Evolutionary conservation across 2,797 vertebrate genomes (phyloP).

Genomic region (Galago senegalensis): DNA sequence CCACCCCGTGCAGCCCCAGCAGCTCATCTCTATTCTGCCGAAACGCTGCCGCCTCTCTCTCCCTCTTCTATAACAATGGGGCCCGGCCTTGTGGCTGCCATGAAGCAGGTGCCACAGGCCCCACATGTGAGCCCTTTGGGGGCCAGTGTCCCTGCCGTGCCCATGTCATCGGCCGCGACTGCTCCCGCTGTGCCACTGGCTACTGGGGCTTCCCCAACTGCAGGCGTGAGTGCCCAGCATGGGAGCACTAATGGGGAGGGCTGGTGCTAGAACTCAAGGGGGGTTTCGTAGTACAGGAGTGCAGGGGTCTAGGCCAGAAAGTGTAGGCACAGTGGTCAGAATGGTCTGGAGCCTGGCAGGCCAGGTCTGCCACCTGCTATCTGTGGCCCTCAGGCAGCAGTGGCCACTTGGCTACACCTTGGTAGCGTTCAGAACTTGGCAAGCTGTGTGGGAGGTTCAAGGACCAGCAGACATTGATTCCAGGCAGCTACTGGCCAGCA

Average conservation of each 20-base stretch:
- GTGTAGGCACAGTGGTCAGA: accelerated
- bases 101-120: conserved; percentile 92
- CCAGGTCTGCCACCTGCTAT: accelerated
- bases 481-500: accelerated
- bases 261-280: accelerated
- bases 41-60: conserved; percentile 93
- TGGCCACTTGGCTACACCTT: no score
- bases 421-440: no score
- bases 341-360: neutral
- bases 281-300: accelerated
- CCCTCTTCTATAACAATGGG: conserved; percentile 97
- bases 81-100: conserved; percentile 95
- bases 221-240: conserved; percentile 92
- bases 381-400: neutral
- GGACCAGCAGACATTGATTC: accelerated
- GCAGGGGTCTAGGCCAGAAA: accelerated
- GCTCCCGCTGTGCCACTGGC: conserved; percentile 96
- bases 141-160: conserved; percentile 95
- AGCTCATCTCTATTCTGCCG: conserved; percentile 93
- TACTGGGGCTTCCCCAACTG: conserved; percentile 98
- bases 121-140: conserved; percentile 93
- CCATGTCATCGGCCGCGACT: conserved; percentile 96
- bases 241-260: accelerated
- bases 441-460: neutral
- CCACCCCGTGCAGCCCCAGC: conserved; percentile 88